These are phyloP conservation scores for Lamprologus ornatipinnis DNA, from an alignment of 2,113 vertebrate genomes.

Conservation along the genomic window DNA sequence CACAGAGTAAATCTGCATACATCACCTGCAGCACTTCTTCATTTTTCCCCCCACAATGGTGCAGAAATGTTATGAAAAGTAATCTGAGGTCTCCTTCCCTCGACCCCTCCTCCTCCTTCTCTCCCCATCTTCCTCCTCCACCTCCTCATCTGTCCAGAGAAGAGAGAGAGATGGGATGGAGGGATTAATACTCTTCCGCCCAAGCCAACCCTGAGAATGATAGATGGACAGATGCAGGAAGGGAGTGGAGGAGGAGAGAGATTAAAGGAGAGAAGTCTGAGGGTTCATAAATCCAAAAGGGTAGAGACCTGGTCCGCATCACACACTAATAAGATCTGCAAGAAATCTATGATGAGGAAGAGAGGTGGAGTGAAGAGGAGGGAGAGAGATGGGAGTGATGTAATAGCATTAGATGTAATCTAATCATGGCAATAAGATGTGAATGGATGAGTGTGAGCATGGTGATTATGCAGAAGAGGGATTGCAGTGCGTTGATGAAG, in stretches of 20 bases:
- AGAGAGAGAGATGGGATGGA: slow-evolving; percentile 72
- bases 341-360: slow-evolving; percentile 63
- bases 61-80: slow-evolving; percentile 70
- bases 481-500: slow-evolving; percentile 43
- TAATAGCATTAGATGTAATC: slow-evolving; percentile 68
- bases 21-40: slow-evolving; percentile 2
- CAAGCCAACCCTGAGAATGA: slow-evolving; percentile 70
- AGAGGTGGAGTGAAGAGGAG: background rate
- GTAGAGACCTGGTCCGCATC: slow-evolving; percentile 65
- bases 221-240: slow-evolving; percentile 73
- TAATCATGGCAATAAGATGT: slow-evolving; percentile 68
- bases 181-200: slow-evolving; percentile 75
- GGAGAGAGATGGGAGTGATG: slow-evolving; percentile 35
- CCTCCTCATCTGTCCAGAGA: slow-evolving; percentile 66
- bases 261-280: slow-evolving; percentile 71
- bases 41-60: slow-evolving; percentile 4
- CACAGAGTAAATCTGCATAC: slow-evolving; percentile 25
- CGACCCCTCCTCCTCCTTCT: background rate
- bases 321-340: slow-evolving; percentile 67
- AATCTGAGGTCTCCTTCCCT: slow-evolving; percentile 50
- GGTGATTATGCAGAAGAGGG: slow-evolving; percentile 61
- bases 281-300: slow-evolving; percentile 70
- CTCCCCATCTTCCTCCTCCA: slow-evolving; percentile 28
- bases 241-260: slow-evolving; percentile 58
- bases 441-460: slow-evolving; percentile 61